These are phyloP conservation scores for Sebastes hubbsi DNA, from an alignment of 2,797 vertebrate species.

Conservation along the genomic window DNA sequence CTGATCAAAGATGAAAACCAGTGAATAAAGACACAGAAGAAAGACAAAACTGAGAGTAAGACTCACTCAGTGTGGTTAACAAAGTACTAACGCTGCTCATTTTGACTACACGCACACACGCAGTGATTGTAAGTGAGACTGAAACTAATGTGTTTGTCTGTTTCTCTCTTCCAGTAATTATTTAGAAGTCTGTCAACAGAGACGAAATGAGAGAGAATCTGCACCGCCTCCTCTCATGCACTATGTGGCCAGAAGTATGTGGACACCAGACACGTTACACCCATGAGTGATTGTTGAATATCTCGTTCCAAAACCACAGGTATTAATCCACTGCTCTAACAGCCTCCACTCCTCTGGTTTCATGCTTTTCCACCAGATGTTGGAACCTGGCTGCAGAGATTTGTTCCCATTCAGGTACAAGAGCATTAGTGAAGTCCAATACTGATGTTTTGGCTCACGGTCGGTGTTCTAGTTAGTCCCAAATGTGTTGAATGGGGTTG, in stretches of 20 bases:
- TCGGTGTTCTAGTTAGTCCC: neutral
- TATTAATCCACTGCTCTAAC: too few relatives aligned
- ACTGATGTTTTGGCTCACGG: neutral
- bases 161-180: constrained; percentile 49
- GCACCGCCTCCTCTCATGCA: neutral
- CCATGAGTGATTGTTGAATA: neutral
- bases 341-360: neutral
- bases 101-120: neutral
- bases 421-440: neutral
- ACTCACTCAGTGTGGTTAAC: neutral
- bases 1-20: neutral
- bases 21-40: neutral
- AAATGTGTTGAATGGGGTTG: neutral
- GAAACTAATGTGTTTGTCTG: constrained; percentile 58
- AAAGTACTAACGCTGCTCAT: constrained; percentile 16
- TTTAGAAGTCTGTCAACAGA: constrained; percentile 50
- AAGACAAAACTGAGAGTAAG: neutral
- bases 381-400: neutral
- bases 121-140: constrained; percentile 46
- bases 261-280: neutral
- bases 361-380: neutral
- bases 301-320: neutral
- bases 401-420: neutral
- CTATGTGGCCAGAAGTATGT: neutral
- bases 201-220: neutral